Evolutionary conservation across 2,797 vertebrate species (phyloP).

Genomic region (Neoniphon sammara): DNA sequence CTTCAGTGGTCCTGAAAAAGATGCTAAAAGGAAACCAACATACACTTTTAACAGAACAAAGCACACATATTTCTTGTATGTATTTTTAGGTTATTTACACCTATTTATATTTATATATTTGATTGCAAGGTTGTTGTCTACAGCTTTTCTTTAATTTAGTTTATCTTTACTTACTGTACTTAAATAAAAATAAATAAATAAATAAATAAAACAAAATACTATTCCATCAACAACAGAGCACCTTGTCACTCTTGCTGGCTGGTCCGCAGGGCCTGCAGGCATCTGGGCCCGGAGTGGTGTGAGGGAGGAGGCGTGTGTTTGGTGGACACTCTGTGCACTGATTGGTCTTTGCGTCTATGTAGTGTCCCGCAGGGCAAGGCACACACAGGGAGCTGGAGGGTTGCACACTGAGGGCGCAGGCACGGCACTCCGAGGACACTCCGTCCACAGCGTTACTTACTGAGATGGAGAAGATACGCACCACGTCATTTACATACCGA

Average conservation of each 20-base stretch:
- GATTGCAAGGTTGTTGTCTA: too few relatives aligned
- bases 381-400: constrained; percentile 89
- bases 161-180: too few relatives aligned
- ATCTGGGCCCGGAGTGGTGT: constrained; percentile 85
- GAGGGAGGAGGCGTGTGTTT: constrained; percentile 89
- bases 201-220: neutral
- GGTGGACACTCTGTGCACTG: constrained; percentile 91
- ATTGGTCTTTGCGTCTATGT: constrained; percentile 89
- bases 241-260: constrained; percentile 90
- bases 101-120: too few relatives aligned
- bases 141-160: too few relatives aligned
- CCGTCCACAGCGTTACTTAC: constrained; percentile 92
- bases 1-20: too few relatives aligned
- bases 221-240: constrained; percentile 23
- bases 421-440: constrained; percentile 88
- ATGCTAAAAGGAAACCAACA: too few relatives aligned
- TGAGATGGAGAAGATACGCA: constrained; percentile 91
- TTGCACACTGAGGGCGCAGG: constrained; percentile 90
- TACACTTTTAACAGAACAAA: too few relatives aligned
- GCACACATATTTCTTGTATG: too few relatives aligned
- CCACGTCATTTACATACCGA: constrained; percentile 88
- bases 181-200: too few relatives aligned
- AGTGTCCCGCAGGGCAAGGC: constrained; percentile 93
- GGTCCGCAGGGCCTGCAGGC: constrained; percentile 94
- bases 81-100: too few relatives aligned